These are phyloP conservation scores for Chascanopsetta lugubris DNA, from an alignment of 2,113 vertebrate species.

Conservation along the genomic window DNA sequence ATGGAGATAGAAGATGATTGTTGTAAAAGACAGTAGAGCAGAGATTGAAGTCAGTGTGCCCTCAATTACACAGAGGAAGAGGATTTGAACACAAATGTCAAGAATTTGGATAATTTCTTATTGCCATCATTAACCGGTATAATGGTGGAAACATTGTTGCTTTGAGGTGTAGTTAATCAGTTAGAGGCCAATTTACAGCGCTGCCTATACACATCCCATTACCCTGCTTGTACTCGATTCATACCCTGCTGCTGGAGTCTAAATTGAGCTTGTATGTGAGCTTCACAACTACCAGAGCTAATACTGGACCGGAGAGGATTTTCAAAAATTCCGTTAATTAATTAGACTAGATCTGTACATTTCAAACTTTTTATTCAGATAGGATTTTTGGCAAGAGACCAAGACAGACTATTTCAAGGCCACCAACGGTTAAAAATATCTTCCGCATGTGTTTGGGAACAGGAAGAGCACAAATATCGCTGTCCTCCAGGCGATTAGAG, in stretches of 20 bases:
- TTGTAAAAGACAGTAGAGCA: slow-evolving; percentile 3
- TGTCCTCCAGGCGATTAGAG: slow-evolving; percentile 50
- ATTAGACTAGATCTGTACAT: neutral
- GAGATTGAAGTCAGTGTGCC: neutral
- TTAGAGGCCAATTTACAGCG: slow-evolving; percentile 13
- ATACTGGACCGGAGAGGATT: neutral
- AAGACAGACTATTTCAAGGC: slow-evolving; percentile 42
- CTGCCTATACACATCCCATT: slow-evolving; percentile 3
- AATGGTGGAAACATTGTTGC: neutral
- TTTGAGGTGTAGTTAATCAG: slow-evolving; percentile 13
- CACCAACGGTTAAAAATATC: slow-evolving; percentile 44
- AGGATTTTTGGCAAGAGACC: neutral
- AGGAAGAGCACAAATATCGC: slow-evolving; percentile 55
- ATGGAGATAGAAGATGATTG: slow-evolving; percentile 6
- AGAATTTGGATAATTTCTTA: slow-evolving; percentile 25
- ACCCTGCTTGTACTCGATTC: neutral
- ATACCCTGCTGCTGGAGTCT: slow-evolving; percentile 2
- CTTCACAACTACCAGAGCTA: neutral
- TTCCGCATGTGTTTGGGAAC: slow-evolving; percentile 57
- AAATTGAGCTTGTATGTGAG: neutral
- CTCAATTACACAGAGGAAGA: slow-evolving; percentile 1
- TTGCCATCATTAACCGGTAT: no score
- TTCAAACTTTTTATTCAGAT: neutral
- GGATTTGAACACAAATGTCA: neutral
- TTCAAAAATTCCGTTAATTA: neutral